Evolutionary conservation across 2,888 invertebrate species (phyloP).

Genomic region (Amphipoea lucens): DNA sequence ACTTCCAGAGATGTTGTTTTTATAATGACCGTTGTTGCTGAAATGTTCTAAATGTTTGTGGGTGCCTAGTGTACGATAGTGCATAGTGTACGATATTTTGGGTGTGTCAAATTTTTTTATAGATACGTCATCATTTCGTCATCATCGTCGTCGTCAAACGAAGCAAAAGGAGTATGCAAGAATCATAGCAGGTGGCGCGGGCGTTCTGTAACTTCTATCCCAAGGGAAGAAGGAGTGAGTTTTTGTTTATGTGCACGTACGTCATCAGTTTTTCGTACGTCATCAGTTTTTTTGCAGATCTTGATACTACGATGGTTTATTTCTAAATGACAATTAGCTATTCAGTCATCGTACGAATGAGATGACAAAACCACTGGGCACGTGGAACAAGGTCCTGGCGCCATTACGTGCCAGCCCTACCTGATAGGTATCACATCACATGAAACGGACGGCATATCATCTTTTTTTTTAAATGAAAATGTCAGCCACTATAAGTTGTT

Average conservation of each 20-base stretch:
- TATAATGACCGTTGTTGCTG: not conserved
- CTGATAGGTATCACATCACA: slow-evolving; percentile 71
- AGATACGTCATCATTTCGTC: not conserved
- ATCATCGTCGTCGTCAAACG: not conserved
- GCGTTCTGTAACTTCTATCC: not conserved
- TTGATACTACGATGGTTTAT: not conserved
- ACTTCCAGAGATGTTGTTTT: not conserved
- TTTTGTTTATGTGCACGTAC: not conserved
- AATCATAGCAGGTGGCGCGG: not conserved
- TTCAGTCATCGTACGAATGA: slow-evolving; percentile 56
- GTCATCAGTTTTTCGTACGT: not conserved
- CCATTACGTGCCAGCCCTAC: slow-evolving; percentile 70
- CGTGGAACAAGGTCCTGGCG: slow-evolving; percentile 58
- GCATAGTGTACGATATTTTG: not conserved
- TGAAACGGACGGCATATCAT: slow-evolving; percentile 75
- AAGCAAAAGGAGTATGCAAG: not conserved
- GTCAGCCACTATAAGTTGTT: slow-evolving; percentile 81
- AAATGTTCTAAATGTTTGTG: not conserved
- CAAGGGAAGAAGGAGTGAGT: not conserved
- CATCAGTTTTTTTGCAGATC: not conserved
- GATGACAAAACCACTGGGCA: slow-evolving; percentile 60
- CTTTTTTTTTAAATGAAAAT: slow-evolving; percentile 85
- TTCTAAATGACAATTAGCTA: slow-evolving; percentile 40
- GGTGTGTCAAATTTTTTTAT: too few species aligned
- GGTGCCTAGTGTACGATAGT: too few species aligned